These are phyloP conservation scores for Nothoprocta perdicaria DNA, from an alignment of 2,113 vertebrate genomes.

Conservation along the genomic window DNA sequence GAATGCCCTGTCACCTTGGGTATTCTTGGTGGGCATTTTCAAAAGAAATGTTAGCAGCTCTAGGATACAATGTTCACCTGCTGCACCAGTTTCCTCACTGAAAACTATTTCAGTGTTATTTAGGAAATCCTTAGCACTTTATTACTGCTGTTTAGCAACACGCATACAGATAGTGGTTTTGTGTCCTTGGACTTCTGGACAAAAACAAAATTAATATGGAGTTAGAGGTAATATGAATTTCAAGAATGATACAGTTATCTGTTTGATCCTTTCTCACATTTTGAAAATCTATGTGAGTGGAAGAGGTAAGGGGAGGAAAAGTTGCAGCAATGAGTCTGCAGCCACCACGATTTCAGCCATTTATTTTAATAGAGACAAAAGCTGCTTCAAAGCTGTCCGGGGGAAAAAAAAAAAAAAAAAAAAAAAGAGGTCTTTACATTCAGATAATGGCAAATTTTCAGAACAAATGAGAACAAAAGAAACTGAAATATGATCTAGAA, in stretches of 20 bases:
- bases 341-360: background rate
- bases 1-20: background rate
- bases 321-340: background rate
- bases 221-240: background rate
- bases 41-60: background rate
- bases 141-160: background rate
- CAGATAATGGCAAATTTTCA: background rate
- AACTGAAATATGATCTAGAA: background rate
- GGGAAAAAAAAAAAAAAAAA: background rate
- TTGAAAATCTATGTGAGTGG: background rate
- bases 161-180: background rate
- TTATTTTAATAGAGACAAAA: background rate
- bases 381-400: background rate
- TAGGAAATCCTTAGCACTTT: background rate
- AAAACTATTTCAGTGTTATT: background rate
- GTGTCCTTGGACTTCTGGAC: background rate
- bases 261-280: background rate
- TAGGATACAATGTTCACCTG: background rate
- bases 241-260: background rate
- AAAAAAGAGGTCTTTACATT: slow-evolving; percentile 14
- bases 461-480: background rate
- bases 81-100: background rate
- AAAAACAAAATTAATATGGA: background rate
- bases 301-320: background rate
- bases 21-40: background rate